These are phyloP conservation scores for Acanthoscelides obtectus DNA, from an alignment of 2,888 invertebrate genomes.

Conservation along the genomic window DNA sequence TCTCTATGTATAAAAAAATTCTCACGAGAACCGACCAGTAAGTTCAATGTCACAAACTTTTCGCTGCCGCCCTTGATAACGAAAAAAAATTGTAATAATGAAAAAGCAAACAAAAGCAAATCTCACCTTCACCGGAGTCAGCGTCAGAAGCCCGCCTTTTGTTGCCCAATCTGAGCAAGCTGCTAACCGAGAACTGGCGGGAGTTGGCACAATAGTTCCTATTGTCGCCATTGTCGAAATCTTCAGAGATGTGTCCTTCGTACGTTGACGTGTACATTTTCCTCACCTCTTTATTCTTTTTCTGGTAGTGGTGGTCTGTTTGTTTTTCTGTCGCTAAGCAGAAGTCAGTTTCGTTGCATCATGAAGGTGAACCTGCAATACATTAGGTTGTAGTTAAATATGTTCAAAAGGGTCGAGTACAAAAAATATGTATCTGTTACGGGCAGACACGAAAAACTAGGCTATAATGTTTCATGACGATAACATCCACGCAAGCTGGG, in stretches of 20 bases:
- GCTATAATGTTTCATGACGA: no score
- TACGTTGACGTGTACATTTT: slow-evolving; percentile 31
- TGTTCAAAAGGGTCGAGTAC: no score
- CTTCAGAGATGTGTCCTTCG: slow-evolving; percentile 30
- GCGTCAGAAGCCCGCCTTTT: slow-evolving; percentile 36
- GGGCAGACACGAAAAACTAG: no score
- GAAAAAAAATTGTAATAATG: slow-evolving; percentile 7
- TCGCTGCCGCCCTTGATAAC: neutral
- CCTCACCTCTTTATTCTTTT: neutral
- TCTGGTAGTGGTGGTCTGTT: neutral
- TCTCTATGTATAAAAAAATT: no score
- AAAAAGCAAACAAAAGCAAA: slow-evolving; percentile 18
- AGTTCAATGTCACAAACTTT: neutral
- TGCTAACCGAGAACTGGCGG: slow-evolving; percentile 45
- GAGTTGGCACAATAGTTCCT: slow-evolving; percentile 36
- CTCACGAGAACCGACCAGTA: neutral
- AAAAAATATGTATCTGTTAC: no score
- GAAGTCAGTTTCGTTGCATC: neutral
- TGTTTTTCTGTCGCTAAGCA: neutral
- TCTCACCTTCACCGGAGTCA: slow-evolving; percentile 40
- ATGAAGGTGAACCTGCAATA: neutral
- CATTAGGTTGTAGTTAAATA: no score
- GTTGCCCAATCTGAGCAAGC: slow-evolving; percentile 40
- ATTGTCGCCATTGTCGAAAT: slow-evolving; percentile 24
- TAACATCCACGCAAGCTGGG: no score